Conservation (phyloP, 2,888 invertebrate species). For the Strigamia transsilvanica region DNA sequence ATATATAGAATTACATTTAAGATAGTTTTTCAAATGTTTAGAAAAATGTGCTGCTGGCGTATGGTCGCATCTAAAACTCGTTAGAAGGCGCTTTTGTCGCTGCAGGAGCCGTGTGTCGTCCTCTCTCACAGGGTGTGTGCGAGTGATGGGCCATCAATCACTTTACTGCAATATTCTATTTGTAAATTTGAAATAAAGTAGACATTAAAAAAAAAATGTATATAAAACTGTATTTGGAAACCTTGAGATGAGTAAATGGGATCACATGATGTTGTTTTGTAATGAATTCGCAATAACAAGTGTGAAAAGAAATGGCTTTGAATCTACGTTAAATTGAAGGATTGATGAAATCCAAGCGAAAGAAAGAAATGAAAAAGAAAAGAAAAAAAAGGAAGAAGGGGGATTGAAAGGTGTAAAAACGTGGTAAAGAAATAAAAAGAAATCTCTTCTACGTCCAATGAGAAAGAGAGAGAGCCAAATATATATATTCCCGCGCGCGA, state of each 20-base stretch:
- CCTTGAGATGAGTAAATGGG: background rate
- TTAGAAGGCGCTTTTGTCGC: constrained; percentile 30
- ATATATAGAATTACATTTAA: constrained; percentile 17
- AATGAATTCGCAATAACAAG: constrained; percentile 31
- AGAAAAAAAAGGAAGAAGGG: background rate
- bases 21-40: background rate
- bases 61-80: constrained; percentile 27
- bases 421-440: constrained; percentile 35
- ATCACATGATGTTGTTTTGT: background rate
- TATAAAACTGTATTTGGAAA: constrained; percentile 1
- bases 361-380: background rate
- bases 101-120: background rate
- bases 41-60: constrained; percentile 27
- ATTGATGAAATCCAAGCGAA: constrained; percentile 13
- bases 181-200: constrained; percentile 17
- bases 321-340: constrained; percentile 12
- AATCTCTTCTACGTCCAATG: constrained; percentile 29
- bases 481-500: constrained; percentile 31
- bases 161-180: constrained; percentile 4
- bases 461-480: constrained; percentile 38
- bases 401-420: constrained; percentile 35
- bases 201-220: background rate
- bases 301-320: constrained; percentile 19
- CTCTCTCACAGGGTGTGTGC: background rate
- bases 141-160: constrained; percentile 31